phyloP scores from a whole-genome alignment of 2,797 vertebrate genomes.

The Pteropus rufus region DNA sequence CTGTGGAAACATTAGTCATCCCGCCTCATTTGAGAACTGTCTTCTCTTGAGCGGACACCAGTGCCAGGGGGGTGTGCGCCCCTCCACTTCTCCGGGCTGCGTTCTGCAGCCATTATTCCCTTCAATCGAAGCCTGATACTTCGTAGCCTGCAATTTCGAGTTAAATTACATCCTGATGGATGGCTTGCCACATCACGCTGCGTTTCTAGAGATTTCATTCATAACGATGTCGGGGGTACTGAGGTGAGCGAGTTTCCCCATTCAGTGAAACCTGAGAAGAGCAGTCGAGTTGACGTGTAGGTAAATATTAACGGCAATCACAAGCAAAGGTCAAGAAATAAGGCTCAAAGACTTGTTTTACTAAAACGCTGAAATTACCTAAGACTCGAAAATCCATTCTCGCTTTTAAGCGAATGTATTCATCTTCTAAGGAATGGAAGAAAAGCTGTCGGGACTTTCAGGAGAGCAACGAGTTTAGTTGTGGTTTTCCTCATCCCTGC shows the following conservation, averaged over 20 bases:
- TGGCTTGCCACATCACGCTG: background rate
- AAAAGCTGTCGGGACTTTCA: background rate
- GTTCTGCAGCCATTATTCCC: background rate
- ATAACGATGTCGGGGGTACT: background rate
- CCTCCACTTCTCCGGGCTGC: background rate
- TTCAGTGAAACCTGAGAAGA: background rate
- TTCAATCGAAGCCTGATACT: slow-evolving; percentile 41
- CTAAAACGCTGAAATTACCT: background rate
- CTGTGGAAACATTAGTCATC: slow-evolving; percentile 70
- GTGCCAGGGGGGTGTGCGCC: background rate
- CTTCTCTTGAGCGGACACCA: slow-evolving; percentile 52
- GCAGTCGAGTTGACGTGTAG: background rate
- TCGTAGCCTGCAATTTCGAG: background rate
- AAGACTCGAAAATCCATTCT: slow-evolving; percentile 22
- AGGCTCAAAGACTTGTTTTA: background rate
- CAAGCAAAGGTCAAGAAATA: slow-evolving; percentile 18
- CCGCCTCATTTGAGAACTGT: slow-evolving; percentile 42
- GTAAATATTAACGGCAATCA: background rate
- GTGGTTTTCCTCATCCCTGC: background rate
- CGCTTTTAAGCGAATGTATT: background rate
- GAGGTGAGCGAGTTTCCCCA: background rate
- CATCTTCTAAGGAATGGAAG: background rate
- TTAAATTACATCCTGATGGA: slow-evolving; percentile 33
- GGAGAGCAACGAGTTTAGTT: background rate
- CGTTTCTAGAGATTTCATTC: background rate